These are phyloP conservation scores for Cerastis leucographa DNA, from an alignment of 2,888 invertebrate species.

Conservation along the genomic window DNA sequence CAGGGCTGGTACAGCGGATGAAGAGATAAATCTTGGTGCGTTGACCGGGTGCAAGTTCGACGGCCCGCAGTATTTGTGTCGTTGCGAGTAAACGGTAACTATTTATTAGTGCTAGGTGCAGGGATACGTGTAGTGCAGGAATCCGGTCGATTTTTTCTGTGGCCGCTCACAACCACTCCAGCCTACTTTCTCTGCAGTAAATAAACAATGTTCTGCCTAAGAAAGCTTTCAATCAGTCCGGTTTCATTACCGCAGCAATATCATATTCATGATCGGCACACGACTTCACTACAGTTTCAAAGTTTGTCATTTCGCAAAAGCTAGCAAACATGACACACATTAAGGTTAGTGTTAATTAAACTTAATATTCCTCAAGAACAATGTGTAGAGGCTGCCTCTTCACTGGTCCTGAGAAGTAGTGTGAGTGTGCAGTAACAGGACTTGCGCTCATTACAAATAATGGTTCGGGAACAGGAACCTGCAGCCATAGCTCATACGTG, in stretches of 20 bases:
- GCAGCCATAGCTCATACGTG: conserved; percentile 47
- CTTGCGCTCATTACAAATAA: conserved; percentile 35
- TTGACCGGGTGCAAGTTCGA: conserved; percentile 82
- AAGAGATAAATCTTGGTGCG: conserved; percentile 80
- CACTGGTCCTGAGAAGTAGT: conserved; percentile 1
- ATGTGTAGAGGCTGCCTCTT: conserved; percentile 5
- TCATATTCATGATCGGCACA: conserved; percentile 36
- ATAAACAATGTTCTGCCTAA: conserved; percentile 59
- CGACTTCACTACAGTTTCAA: conserved; percentile 7
- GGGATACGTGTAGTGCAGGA: conserved; percentile 55
- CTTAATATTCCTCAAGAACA: neutral
- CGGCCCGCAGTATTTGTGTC: conserved; percentile 74
- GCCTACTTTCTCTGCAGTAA: conserved; percentile 60
- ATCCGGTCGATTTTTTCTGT: conserved; percentile 63
- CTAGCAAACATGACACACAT: conserved; percentile 4
- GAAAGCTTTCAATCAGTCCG: conserved; percentile 41
- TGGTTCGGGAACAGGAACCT: conserved; percentile 31
- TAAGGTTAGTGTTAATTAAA: neutral
- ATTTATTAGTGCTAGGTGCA: conserved; percentile 66
- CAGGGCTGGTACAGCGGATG: conserved; percentile 72
- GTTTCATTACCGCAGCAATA: conserved; percentile 10
- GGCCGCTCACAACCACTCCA: conserved; percentile 39
- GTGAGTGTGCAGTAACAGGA: conserved; percentile 27
- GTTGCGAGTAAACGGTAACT: conserved; percentile 78
- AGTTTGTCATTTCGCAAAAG: conserved; percentile 13